These are phyloP conservation scores for Xyrichtys novacula DNA, from an alignment of 2,797 vertebrate species.

Conservation along the genomic window DNA sequence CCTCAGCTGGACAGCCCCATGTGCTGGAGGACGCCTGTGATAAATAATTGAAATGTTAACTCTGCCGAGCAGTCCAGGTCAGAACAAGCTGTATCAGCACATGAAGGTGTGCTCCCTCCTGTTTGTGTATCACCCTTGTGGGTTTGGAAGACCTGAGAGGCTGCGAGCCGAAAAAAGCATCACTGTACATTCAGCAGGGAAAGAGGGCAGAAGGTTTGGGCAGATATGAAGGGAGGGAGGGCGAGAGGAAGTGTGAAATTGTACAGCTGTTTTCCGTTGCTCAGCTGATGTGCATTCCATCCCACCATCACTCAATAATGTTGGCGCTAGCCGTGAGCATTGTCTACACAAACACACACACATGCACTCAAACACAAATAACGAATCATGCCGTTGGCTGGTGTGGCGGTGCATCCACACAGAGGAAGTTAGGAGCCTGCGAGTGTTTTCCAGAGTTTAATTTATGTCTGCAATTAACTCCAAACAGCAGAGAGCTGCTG, in stretches of 20 bases:
- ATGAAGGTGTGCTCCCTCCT: neutral
- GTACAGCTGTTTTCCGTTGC: conserved; percentile 73
- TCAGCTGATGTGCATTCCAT: conserved; percentile 57
- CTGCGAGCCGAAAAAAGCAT: conserved; percentile 51
- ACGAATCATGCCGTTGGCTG: conserved; percentile 18
- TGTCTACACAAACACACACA: conserved; percentile 9
- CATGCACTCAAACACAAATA: conserved; percentile 4
- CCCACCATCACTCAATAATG: conserved; percentile 58
- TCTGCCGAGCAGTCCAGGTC: conserved; percentile 72
- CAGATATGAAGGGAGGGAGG: conserved; percentile 29
- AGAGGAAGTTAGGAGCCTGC: conserved; percentile 38
- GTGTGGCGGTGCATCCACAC: conserved; percentile 13
- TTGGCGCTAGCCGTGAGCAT: conserved; percentile 25
- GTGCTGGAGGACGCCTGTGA: conserved; percentile 57
- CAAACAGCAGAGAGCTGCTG: conserved; percentile 30
- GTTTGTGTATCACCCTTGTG: conserved; percentile 34
- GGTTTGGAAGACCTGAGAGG: conserved; percentile 52
- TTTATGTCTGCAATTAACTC: conserved; percentile 57
- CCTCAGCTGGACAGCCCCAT: conserved; percentile 42
- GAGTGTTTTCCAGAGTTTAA: conserved; percentile 39
- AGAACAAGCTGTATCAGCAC: conserved; percentile 57
- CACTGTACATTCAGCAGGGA: conserved; percentile 56
- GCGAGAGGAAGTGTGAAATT: conserved; percentile 67
- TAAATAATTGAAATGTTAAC: conserved; percentile 81
- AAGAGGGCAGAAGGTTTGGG: conserved; percentile 49